These are phyloP conservation scores for Sitobion miscanthi DNA, from an alignment of 1,140 invertebrate species.

Conservation along the genomic window DNA sequence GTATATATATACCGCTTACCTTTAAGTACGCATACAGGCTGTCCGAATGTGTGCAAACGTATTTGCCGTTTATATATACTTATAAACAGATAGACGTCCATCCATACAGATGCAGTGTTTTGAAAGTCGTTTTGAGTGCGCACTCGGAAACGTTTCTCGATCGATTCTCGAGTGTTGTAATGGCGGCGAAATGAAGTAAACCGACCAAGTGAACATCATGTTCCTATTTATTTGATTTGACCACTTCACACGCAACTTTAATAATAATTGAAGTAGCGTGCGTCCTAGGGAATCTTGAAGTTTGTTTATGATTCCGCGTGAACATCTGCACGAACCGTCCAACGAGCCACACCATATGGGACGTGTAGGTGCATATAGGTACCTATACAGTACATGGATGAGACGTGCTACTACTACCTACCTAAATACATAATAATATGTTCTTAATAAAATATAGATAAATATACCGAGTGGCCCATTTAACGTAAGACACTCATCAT, in stretches of 20 bases:
- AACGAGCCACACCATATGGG: background rate
- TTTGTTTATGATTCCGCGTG: background rate
- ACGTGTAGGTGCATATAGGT: too few relatives aligned
- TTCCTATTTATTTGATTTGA: slow-evolving; percentile 36
- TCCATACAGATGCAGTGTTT: slow-evolving; percentile 6
- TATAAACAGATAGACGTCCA: background rate
- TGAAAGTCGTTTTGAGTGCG: slow-evolving; percentile 26
- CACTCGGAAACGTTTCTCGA: slow-evolving; percentile 1
- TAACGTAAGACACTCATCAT: background rate
- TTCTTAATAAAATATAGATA: too few relatives aligned
- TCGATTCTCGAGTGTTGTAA: slow-evolving; percentile 25
- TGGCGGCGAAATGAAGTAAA: background rate
- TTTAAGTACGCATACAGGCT: background rate
- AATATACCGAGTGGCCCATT: background rate
- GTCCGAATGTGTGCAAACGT: slow-evolving; percentile 11
- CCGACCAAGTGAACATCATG: background rate
- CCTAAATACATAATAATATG: too few relatives aligned
- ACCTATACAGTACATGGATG: background rate
- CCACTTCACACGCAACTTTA: slow-evolving; percentile 3
- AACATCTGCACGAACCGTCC: background rate
- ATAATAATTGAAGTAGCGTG: background rate
- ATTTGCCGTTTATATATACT: background rate
- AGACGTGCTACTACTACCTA: background rate
- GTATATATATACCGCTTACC: background rate
- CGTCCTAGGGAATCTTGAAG: slow-evolving; percentile 22